Base-by-base conservation (phyloP, 2,113 vertebrate genomes). In the Aix galericulata region DNA sequence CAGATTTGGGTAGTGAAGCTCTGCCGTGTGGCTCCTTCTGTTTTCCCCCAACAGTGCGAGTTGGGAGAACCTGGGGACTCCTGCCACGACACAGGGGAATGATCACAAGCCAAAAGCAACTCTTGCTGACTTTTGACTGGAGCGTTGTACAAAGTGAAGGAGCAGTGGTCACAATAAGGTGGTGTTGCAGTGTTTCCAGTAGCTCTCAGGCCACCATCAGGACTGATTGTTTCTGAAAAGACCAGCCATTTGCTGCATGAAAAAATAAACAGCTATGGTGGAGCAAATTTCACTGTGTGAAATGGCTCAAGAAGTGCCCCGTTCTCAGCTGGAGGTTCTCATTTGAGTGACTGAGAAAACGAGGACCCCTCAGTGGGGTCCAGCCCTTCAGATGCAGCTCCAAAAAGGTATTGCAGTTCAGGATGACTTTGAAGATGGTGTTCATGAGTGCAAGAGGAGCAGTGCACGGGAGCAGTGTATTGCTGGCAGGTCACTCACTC, bases 201-300 rank as follows among this genome's bases (percentile, higher is more conserved):
- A 20, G 64, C 27, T 75, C n/a, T 62, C 13, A 26, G 9, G 10
- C 32, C n/a, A 81, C n/a, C 21, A 32, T 34, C 31, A 67, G 63
- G 23, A 14, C 13, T 55, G 32, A 29, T 32, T 60, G 50, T 26
- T 66, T 76, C 34, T 2, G 11, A 63, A 7, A 64, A 62, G 55
- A 56, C 34, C 7, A 40, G 23, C 7, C 3, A 2, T 67, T 48
- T 3, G 1, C 36, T 81, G 5, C 58, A 8, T 1, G 0, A 42
- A 46, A 38, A 10, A 22, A 31, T 59, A 21, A 73, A 34, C 25
- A 74, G 22, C 31, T 40, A 1, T 14, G 12, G 8, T 0, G 42
- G 42, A 60, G 48, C 10, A 62, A 32, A 44, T 91, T 38, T 74
- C 2, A 2, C 26, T 31, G 26, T 34, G 53, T 60, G 59, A 60